These are phyloP conservation scores for Pristionchus entomophagus DNA, from an alignment of 2,888 invertebrate genomes.

Conservation along the genomic window DNA sequence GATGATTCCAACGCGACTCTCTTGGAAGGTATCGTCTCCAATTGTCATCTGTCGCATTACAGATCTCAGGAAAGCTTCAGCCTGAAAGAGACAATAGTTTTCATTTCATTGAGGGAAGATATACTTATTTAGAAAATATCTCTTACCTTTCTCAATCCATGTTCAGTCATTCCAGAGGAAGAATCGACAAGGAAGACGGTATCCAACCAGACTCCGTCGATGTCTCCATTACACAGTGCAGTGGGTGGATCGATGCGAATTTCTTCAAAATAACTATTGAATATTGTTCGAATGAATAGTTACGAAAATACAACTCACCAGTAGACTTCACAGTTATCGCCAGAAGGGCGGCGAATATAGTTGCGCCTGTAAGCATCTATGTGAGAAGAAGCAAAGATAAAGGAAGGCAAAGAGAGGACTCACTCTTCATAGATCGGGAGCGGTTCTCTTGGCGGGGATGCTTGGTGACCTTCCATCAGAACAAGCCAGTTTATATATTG, in stretches of 20 bases:
- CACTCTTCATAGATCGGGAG: not conserved
- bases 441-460: not conserved
- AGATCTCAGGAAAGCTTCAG: constrained; percentile 5
- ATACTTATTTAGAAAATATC: too few relatives aligned
- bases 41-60: not conserved
- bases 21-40: not conserved
- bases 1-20: constrained; percentile 38
- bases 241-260: not conserved
- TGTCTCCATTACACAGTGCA: not conserved
- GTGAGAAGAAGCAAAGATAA: not conserved
- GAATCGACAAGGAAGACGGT: constrained; percentile 36
- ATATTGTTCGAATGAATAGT: not conserved
- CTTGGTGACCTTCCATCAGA: not conserved
- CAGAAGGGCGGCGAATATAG: not conserved
- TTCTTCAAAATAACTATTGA: not conserved
- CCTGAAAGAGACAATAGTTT: not conserved
- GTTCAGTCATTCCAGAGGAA: constrained; percentile 11
- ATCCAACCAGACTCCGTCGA: constrained; percentile 28
- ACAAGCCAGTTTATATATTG: not conserved
- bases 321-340: not conserved
- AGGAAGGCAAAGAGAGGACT: not conserved
- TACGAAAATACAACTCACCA: not conserved
- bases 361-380: not conserved
- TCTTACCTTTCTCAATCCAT: constrained; percentile 17
- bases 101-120: too few relatives aligned